A percentile compares a stretch with the other conserved stretches of the same genome.
These are phyloP conservation scores for Eucera pruinosa DNA, from an alignment of 2,888 invertebrate genomes.

Conservation along the genomic window DNA sequence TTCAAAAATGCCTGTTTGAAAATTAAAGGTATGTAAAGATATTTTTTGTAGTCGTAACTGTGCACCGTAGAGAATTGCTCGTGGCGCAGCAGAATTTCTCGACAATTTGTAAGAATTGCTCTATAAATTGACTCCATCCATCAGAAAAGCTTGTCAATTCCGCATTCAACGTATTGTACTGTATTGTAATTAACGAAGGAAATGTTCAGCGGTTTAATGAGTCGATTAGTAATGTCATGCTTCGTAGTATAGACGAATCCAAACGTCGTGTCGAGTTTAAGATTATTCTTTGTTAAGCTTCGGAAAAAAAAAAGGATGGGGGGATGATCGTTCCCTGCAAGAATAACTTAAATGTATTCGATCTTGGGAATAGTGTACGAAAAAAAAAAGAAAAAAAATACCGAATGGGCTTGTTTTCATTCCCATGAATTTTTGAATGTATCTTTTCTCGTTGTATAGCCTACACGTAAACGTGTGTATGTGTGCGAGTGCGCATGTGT, in stretches of 20 bases:
- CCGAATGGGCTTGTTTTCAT: conserved; percentile 36
- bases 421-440: conserved; percentile 43
- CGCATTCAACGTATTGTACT: conserved; percentile 72
- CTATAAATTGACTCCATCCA: conserved; percentile 72
- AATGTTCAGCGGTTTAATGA: conserved; percentile 59
- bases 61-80: neutral
- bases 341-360: conserved; percentile 42
- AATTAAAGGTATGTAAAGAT: too few species aligned
- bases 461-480: conserved; percentile 30
- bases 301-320: conserved; percentile 51
- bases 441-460: conserved; percentile 44
- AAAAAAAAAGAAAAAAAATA: conserved; percentile 11
- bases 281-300: conserved; percentile 71
- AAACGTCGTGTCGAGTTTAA: conserved; percentile 66
- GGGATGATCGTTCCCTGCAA: conserved; percentile 41
- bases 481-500: conserved; percentile 12
- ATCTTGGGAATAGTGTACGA: conserved; percentile 17
- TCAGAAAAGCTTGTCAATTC: conserved; percentile 75
- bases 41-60: too few species aligned
- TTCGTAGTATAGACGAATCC: conserved; percentile 68
- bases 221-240: conserved; percentile 69
- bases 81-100: conserved; percentile 48
- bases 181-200: conserved; percentile 68
- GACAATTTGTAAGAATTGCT: conserved; percentile 53
- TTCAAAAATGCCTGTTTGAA: too few species aligned